These are phyloP conservation scores for Penaeus chinensis DNA, from an alignment of 1,140 invertebrate genomes.

Conservation along the genomic window DNA sequence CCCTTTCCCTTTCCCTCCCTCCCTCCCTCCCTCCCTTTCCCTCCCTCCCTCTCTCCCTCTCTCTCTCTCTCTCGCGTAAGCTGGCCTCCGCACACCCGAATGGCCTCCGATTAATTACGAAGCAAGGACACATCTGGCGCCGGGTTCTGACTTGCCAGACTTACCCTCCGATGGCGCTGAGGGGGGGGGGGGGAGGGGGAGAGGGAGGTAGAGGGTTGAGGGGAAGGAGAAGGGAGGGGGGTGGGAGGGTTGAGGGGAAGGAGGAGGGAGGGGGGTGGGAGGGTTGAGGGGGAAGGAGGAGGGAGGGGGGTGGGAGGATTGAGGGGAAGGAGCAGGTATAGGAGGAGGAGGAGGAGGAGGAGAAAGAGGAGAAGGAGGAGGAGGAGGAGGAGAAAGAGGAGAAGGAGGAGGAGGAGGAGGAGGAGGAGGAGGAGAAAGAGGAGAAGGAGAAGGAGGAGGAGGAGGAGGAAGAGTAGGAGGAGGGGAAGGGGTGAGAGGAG, in stretches of 20 bases:
- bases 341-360: background rate
- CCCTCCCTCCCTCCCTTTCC: background rate
- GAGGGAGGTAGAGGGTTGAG: too few relatives aligned
- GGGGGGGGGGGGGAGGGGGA: too few relatives aligned
- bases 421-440: background rate
- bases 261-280: too few relatives aligned
- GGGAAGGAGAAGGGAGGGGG: too few relatives aligned
- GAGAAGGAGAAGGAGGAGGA: background rate
- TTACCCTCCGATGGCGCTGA: too few relatives aligned
- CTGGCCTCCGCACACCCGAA: too few relatives aligned
- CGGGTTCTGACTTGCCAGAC: too few relatives aligned
- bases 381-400: slow-evolving; percentile 1
- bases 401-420: slow-evolving; percentile 28
- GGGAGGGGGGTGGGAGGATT: background rate
- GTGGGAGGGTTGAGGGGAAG: too few relatives aligned
- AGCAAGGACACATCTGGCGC: too few relatives aligned
- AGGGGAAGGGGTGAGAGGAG: background rate
- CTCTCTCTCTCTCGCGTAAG: too few relatives aligned
- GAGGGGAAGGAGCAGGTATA: background rate
- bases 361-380: background rate
- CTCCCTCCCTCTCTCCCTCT: background rate
- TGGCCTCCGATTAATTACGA: too few relatives aligned
- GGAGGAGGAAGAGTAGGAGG: background rate
- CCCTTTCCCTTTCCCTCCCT: background rate
- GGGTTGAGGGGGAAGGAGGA: too few relatives aligned